These are phyloP conservation scores for Drosophila sordidula DNA, from an alignment of 2,888 invertebrate genomes.

Conservation along the genomic window DNA sequence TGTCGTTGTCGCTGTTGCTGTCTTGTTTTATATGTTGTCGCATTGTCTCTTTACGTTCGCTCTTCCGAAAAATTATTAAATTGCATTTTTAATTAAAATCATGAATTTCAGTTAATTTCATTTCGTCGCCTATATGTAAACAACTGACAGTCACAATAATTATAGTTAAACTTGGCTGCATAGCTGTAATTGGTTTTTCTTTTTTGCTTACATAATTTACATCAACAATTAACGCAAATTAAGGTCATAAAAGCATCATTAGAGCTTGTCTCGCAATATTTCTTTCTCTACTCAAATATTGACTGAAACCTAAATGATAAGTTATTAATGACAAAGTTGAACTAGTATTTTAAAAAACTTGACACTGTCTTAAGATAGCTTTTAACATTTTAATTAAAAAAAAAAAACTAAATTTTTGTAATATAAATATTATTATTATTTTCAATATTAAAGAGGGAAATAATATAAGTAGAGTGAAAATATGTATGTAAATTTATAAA, in stretches of 20 bases:
- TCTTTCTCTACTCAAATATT: not conserved
- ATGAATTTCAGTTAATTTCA: conserved; percentile 45
- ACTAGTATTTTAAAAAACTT: too few species aligned
- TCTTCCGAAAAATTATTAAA: conserved; percentile 47
- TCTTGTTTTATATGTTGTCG: conserved; percentile 39
- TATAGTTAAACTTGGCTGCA: conserved; percentile 11
- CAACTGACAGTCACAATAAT: conserved; percentile 10
- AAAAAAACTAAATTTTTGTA: too few species aligned
- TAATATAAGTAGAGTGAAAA: too few species aligned
- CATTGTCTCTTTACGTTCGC: conserved; percentile 32
- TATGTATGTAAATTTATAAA: too few species aligned
- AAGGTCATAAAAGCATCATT: not conserved
- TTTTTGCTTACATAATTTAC: not conserved
- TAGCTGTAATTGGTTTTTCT: not conserved
- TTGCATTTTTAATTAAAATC: conserved; percentile 69
- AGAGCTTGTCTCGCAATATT: not conserved
- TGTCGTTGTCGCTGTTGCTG: conserved; percentile 27
- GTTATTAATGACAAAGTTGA: too few species aligned
- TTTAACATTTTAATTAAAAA: too few species aligned
- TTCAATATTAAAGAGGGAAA: too few species aligned
- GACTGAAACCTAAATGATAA: not conserved
- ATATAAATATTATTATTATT: too few species aligned
- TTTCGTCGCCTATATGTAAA: conserved; percentile 23
- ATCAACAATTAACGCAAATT: not conserved
- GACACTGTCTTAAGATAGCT: too few species aligned